Evolutionary conservation across 2,113 vertebrate genomes (phyloP).

Genomic region (Azemiops feae): DNA sequence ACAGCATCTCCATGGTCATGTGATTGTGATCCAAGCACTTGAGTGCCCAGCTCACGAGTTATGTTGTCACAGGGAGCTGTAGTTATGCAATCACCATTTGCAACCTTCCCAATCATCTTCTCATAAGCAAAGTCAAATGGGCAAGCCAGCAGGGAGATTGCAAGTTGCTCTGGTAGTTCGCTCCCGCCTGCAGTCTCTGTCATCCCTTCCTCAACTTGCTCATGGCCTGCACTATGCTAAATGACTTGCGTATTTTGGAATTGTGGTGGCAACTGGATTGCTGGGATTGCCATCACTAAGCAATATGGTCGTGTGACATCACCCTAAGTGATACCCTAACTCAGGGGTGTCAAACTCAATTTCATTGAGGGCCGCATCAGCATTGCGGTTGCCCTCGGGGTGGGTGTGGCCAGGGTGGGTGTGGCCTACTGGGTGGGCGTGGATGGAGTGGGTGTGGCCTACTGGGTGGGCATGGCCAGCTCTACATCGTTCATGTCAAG

Average conservation of each 20-base stretch:
- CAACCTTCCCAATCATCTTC: neutral
- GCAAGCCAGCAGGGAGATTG: neutral
- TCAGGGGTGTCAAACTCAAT: no score
- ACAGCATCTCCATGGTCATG: neutral
- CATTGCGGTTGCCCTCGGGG: no score
- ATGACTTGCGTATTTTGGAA: neutral
- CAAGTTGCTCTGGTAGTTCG: neutral
- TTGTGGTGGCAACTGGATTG: neutral
- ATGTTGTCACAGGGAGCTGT: neutral
- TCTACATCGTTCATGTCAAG: no score
- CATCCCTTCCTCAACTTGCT: neutral
- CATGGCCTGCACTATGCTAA: neutral
- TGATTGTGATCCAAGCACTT: neutral
- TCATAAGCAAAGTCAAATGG: neutral
- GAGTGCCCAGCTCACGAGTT: neutral
- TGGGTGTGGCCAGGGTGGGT: no score
- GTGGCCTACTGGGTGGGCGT: no score
- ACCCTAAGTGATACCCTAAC: no score
- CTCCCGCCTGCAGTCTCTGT: neutral
- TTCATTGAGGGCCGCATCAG: no score
- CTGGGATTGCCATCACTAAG: neutral
- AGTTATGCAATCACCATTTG: neutral
- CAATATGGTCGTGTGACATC: neutral
- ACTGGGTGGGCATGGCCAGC: no score
- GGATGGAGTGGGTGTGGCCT: no score